Conservation (phyloP, 2,113 vertebrate genomes). For the Chlorodrepanis virens region DNA sequence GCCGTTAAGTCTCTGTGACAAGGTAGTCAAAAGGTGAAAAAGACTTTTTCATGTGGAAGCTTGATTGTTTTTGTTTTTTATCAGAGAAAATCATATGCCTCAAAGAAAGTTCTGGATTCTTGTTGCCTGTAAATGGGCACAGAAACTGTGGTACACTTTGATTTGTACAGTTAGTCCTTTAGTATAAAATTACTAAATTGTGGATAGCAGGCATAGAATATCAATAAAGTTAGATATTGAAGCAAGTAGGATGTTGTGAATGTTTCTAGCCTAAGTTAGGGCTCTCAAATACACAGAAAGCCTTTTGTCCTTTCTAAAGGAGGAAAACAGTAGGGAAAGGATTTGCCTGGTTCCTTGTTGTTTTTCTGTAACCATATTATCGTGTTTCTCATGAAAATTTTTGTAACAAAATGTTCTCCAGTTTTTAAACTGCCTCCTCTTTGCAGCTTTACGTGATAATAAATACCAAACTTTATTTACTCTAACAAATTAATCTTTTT, state of each 20-base stretch:
- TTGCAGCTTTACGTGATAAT: neutral
- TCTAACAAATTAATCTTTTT: neutral
- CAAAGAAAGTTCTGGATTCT: neutral
- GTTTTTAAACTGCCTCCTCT: neutral
- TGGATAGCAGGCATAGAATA: neutral
- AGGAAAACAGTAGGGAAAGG: neutral
- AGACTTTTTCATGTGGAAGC: neutral
- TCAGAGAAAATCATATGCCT: neutral
- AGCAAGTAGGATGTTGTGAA: neutral
- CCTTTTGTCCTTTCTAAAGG: neutral
- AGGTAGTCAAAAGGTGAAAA: neutral
- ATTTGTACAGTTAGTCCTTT: neutral
- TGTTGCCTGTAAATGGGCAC: neutral
- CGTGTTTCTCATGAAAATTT: neutral
- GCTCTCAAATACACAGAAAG: neutral
- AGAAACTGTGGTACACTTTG: neutral
- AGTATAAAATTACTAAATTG: neutral
- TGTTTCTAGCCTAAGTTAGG: neutral
- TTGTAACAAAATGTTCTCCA: neutral
- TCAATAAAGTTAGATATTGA: neutral
- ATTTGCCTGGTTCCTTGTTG: neutral
- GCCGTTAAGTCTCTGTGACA: neutral
- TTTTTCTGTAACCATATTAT: neutral
- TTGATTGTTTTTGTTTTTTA: neutral
- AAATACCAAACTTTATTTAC: neutral